Evolutionary conservation across 2,113 vertebrate genomes (phyloP), one percentile per base, ranked within the genome.

Genomic region (Aix galericulata): DNA sequence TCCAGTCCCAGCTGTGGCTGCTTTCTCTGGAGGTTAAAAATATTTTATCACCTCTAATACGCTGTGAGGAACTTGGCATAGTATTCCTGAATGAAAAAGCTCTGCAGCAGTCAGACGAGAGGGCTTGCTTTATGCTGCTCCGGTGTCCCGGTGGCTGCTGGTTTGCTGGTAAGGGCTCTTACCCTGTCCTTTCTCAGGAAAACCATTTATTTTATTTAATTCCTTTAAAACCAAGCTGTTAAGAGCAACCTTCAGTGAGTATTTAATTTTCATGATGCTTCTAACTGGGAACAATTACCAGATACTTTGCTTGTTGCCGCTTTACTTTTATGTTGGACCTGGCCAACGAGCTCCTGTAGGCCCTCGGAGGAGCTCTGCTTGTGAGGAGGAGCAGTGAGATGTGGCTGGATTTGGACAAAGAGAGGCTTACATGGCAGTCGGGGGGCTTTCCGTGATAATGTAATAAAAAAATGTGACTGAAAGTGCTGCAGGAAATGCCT

Each of bases 131-230:
- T 22, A 13, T 26, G 8, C 60, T 63, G 26, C 34, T 38, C 29
- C 60, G 59, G 17, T 0, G 1, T 48, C 48, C 48, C 68, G 34
- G 0, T 14, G 18, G 1, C 17, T 84, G 6, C 44, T 0, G 23
- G 21, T 3, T 66, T 74, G 17, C 6, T 42, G 36, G 66, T 9
- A 17, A 44, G 34, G 34, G 34, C 26, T 74, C 52, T 31, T 8
- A 8, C 34, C 17, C 11, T 53, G 13, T 25, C 29, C 44, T 56
- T 38, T 14, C 50, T 71, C 69, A 40, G 64, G 60, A 48, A 64
- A 60, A 50, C 25, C 5, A 13, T 64, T 25, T 4, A 18, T 34
- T 73, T 69, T 3, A 29, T 31, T 42, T 40, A 7, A 8, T 42
- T 50, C 62, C 27, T 78, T 63, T 64, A 60, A 76, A 88, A 36